A percentile compares a stretch with the other conserved stretches of the same genome.
Conservation (phyloP, 2,113 vertebrate genomes). For the Todiramphus chloris region DNA sequence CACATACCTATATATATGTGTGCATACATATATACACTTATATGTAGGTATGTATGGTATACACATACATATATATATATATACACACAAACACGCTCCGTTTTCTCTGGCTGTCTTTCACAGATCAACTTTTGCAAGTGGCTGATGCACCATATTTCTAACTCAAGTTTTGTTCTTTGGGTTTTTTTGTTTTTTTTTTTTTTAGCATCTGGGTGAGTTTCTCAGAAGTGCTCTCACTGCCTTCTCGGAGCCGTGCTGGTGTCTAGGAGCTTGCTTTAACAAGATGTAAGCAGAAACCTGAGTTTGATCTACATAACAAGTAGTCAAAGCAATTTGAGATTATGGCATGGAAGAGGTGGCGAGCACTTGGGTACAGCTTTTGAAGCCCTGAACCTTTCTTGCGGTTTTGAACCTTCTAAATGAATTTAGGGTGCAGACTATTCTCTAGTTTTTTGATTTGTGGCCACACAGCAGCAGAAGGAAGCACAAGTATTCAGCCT, state of each 20-base stretch:
- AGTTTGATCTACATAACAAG: not conserved
- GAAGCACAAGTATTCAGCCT: not conserved
- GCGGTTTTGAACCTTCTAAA: not conserved
- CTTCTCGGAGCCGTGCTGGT: not conserved
- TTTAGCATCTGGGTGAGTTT: not conserved
- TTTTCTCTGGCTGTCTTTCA: not conserved
- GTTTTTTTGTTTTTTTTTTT: not conserved
- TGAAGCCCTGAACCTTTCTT: not conserved
- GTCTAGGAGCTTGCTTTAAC: not conserved
- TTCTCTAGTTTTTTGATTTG: not conserved
- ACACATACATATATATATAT: not conserved
- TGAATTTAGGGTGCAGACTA: not conserved
- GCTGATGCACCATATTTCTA: not conserved
- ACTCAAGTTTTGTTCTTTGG: not conserved
- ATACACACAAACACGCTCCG: not conserved
- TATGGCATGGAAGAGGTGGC: not conserved
- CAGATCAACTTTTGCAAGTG: not conserved
- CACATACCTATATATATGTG: rapidly evolving
- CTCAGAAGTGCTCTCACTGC: not conserved
- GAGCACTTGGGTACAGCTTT: not conserved
- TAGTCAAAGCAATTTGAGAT: not conserved
- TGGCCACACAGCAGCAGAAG: not conserved
- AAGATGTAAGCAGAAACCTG: not conserved
- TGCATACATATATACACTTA: too few species aligned
- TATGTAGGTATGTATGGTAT: not conserved